These are phyloP conservation scores for Nothobranchius kuhntae DNA, from an alignment of 2,113 vertebrate genomes.

Conservation along the genomic window DNA sequence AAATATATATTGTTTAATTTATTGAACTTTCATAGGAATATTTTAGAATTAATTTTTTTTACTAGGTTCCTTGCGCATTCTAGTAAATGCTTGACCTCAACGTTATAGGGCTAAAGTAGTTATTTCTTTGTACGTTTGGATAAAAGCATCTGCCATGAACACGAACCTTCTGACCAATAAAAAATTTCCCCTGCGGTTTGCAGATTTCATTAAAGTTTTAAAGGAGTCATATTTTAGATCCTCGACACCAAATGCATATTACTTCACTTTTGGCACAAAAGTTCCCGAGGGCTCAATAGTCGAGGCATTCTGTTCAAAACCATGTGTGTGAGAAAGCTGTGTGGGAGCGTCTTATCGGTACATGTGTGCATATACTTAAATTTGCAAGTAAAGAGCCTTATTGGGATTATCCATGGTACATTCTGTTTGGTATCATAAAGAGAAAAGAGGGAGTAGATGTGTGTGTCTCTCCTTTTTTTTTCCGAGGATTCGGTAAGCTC, in stretches of 20 bases:
- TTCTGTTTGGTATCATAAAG: constrained; percentile 79
- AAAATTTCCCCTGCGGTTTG: neutral
- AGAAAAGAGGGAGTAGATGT: constrained; percentile 71
- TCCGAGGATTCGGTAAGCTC: constrained; percentile 75
- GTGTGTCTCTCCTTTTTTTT: constrained; percentile 65
- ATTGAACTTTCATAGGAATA: too few species aligned
- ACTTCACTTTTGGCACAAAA: constrained; percentile 46
- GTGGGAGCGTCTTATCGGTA: constrained; percentile 80
- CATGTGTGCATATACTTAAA: constrained; percentile 72
- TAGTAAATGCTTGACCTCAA: too few species aligned
- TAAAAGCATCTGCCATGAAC: neutral
- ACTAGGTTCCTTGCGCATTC: too few species aligned
- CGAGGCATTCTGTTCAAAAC: constrained; percentile 61
- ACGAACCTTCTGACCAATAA: too few species aligned
- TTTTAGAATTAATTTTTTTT: too few species aligned
- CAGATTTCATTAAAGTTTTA: constrained; percentile 17
- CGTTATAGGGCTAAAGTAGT: too few species aligned
- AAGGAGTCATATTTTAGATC: constrained; percentile 27
- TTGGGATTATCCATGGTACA: constrained; percentile 80
- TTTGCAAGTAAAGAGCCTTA: constrained; percentile 78
- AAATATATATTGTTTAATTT: too few species aligned
- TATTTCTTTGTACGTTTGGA: too few species aligned
- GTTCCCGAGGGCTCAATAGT: constrained; percentile 39
- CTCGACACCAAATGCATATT: constrained; percentile 7
- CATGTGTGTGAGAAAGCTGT: constrained; percentile 70